Evolutionary conservation across 2,888 invertebrate genomes (phyloP), one percentile per base, ranked within the genome.

Genomic region (Conchocele bisecta): DNA sequence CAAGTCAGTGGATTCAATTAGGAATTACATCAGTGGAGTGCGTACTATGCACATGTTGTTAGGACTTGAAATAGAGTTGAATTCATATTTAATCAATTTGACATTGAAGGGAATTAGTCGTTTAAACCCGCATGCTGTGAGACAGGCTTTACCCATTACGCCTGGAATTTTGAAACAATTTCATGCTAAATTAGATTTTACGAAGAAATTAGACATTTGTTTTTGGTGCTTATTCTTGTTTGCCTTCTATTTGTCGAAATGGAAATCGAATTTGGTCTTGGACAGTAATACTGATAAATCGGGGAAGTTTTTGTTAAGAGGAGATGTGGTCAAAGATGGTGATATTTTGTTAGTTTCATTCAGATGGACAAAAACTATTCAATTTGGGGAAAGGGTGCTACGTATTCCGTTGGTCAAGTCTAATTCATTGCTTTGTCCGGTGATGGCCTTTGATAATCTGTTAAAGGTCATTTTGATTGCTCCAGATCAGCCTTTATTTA

Each of bases 181-280:
- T 20, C 35, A 3, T 22, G 1, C 24, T 13, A 13, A 24, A 9
- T 46, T 58, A 33, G 35, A 58, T 31, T 3, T 41, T 4, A 20
- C 15, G 24, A 41, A 33, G 15, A 1, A 13, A 7, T 15, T n/a
- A 17, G 42, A 57, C 31, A 29, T 31, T 31, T 26, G 22, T 2
- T 46, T 33, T 33, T 58, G 58, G 58, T 58, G 58, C 26, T 58
- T 58, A 58, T 58, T 58, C 46, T n/a, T 58, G 11, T 58, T 58
- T 46, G 58, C 46, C 2, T 58, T 58, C 35, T 46, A 35, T 22
- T 22, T 58, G 5, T 26, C 46, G 20, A 15, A 22, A 15, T 26
- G 58, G 22, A 58, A 58, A 33, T 58, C 58, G 11, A 58, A 59
- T 48, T 29, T 48, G 24, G 59, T 59, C 15, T 37, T 37, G 3